phyloP scores from a whole-genome alignment of 2,797 vertebrate species.

The Leucoraja ocellata region DNA sequence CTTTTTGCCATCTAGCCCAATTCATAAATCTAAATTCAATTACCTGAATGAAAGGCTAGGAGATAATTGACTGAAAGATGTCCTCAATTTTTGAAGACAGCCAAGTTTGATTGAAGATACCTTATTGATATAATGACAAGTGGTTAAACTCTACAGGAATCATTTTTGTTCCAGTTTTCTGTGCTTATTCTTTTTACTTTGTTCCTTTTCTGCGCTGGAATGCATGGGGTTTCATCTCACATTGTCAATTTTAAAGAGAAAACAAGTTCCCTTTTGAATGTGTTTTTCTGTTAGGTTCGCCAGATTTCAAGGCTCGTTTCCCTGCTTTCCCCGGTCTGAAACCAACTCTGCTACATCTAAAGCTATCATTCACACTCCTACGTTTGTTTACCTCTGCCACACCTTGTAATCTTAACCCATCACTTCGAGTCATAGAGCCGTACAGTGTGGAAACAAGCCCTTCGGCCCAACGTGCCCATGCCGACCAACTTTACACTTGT shows the following conservation, averaged over 20 bases:
- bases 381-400: neutral
- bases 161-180: neutral
- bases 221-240: neutral
- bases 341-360: neutral
- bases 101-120: neutral
- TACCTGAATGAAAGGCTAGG: conserved; percentile 22
- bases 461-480: too few relatives aligned
- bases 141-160: conserved; percentile 16
- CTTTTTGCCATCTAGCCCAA: neutral
- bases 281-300: neutral
- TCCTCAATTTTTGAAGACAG: conserved; percentile 29
- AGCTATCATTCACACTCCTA: too few relatives aligned
- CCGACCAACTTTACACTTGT: too few relatives aligned
- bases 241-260: neutral
- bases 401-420: neutral
- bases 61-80: conserved; percentile 28
- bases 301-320: neutral
- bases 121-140: neutral
- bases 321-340: too few relatives aligned
- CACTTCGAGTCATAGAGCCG: too few relatives aligned
- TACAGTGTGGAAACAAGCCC: too few relatives aligned
- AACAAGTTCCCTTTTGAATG: neutral
- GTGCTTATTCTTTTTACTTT: neutral
- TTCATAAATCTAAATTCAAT: conserved; percentile 32
- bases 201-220: neutral